Base-by-base conservation (phyloP, 2,797 vertebrate species). In the Varecia variegata region DNA sequence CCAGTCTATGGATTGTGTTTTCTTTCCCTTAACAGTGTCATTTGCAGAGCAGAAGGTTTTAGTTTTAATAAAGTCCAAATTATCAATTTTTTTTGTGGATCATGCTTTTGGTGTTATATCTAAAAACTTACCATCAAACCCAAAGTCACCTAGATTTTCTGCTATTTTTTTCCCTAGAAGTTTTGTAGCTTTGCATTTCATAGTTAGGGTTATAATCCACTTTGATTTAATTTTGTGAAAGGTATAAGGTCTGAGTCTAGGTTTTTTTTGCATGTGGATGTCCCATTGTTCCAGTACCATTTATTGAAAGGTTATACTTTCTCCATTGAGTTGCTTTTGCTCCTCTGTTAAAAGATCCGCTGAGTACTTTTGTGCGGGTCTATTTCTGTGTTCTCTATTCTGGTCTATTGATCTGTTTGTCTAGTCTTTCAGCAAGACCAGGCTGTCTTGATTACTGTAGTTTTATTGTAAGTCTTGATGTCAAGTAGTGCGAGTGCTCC, bases 391-490 rank as follows among this genome's bases (percentile, higher is more conserved):
- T 2, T 43, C 10, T 83, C n/a, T 9, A 0, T 23, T 10, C 43
- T 21, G 12, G 4, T 30, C 70, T 56, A 32, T 60, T 18, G 90
- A 25, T 87, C 9, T 45, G 54, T 23, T 30, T 70, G 25, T 54
- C 50, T 10, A 1, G 13, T 70, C 54, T 40, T 13, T 54, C 30
- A 5, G n/a, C 1, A 0, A 5, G 0, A 1, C 43, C 2, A 12
- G 67, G 20, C 30, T 8, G 50, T 32, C 60, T 45, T 12, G 30
- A 18, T 67, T 1, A 8, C 17, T 10, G 84, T 10, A 5, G 65
- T n/a, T 82, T 86, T 35, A 11, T 1, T 32, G 40, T 20, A 67
- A 27, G 27, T 54, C 80, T 54, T 14, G 1, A 13, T 23, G 68
- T 73, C 15, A 17, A 17, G 18, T 1, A 18, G 45, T 3, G 45